Conservation (phyloP, 2,888 invertebrate species). For the Phorcus lineatus region DNA sequence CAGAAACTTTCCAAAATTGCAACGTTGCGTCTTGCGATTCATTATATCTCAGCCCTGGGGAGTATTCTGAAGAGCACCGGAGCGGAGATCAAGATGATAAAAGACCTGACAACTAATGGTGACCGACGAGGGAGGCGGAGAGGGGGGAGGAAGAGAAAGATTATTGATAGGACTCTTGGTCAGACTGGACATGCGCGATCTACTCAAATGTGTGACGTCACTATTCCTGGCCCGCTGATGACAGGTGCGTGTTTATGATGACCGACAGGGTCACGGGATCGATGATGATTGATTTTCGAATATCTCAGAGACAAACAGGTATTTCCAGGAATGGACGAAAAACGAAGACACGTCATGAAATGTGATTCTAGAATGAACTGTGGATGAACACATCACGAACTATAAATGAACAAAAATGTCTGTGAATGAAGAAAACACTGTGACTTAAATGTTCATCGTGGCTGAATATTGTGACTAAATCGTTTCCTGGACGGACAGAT, state of each 20-base stretch:
- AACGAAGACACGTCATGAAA: no score
- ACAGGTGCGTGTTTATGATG: conserved; percentile 22
- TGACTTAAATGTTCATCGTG: no score
- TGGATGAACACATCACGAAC: no score
- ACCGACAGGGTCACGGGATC: background rate
- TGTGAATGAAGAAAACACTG: no score
- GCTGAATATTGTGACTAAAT: no score
- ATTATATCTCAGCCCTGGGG: conserved; percentile 72
- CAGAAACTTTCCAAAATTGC: conserved; percentile 75
- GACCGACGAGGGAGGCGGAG: conserved; percentile 62
- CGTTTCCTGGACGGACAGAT: no score
- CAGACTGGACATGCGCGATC: background rate
- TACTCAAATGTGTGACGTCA: conserved; percentile 2
- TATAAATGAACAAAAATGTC: no score
- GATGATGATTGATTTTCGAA: background rate
- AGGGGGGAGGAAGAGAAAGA: conserved; percentile 46
- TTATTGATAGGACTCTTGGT: conserved; percentile 15
- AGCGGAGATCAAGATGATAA: conserved; percentile 59
- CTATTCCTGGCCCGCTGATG: background rate
- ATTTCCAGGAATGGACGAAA: no score
- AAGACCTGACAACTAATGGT: conserved; percentile 47
- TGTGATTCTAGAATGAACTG: no score
- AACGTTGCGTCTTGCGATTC: conserved; percentile 73
- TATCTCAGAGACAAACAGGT: no score
- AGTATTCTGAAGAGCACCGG: conserved; percentile 63